A percentile compares a stretch with the other conserved stretches of the same genome.
Conservation (phyloP, 2,888 invertebrate genomes). For the Andrena haemorrhoa region DNA sequence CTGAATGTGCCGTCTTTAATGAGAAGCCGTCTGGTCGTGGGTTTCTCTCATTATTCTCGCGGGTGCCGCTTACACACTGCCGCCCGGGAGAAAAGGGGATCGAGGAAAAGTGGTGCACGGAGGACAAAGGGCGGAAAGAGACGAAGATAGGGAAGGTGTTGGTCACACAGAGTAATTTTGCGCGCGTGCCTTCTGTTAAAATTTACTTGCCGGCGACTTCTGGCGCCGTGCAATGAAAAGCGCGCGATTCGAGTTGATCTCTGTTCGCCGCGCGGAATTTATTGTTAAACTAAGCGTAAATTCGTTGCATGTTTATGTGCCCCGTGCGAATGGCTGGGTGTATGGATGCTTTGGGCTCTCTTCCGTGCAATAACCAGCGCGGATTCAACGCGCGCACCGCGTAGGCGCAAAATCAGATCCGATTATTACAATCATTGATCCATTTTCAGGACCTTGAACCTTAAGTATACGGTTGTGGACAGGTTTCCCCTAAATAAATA, state of each 20-base stretch:
- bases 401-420: too few relatives aligned
- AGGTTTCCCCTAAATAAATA: too few relatives aligned
- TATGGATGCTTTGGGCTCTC: neutral
- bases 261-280: neutral
- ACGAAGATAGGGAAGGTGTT: conserved; percentile 47
- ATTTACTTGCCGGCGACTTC: conserved; percentile 36
- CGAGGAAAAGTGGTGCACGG: conserved; percentile 23
- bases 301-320: neutral
- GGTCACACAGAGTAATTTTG: conserved; percentile 46
- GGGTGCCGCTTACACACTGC: conserved; percentile 64
- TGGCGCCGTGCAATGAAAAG: conserved; percentile 22
- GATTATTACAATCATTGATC: too few relatives aligned
- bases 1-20: conserved; percentile 77
- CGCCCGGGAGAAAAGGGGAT: conserved; percentile 38
- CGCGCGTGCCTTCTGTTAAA: conserved; percentile 46
- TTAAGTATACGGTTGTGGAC: too few relatives aligned
- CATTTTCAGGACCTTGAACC: too few relatives aligned
- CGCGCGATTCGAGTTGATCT: neutral
- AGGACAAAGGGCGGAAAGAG: conserved; percentile 39
- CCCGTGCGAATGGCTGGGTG: neutral
- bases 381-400: too few relatives aligned
- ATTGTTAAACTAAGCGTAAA: neutral
- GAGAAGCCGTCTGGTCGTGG: conserved; percentile 72
- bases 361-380: too few relatives aligned
- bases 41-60: conserved; percentile 73